Percentiles rank a stretch among this genome's conserved stretches.
Evolutionary conservation across 2,113 vertebrate genomes (phyloP).

Genomic region (Rhineura floridana): DNA sequence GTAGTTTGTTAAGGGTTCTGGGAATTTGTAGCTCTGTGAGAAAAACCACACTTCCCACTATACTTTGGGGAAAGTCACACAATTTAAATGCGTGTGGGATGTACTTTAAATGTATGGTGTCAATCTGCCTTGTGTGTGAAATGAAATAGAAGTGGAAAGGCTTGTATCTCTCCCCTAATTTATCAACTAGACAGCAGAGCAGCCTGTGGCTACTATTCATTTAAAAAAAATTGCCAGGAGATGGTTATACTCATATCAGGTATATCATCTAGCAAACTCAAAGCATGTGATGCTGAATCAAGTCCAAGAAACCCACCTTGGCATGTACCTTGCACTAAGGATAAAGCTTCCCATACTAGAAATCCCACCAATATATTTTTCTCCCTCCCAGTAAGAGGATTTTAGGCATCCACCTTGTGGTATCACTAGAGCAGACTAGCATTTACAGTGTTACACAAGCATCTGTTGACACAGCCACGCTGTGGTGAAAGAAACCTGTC

Average conservation of each 20-base stretch:
- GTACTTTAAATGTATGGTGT: too few relatives aligned
- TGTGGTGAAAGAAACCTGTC: conserved; percentile 12
- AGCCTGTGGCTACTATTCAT: too few relatives aligned
- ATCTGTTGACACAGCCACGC: conserved; percentile 15
- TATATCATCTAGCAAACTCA: too few relatives aligned
- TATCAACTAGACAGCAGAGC: too few relatives aligned
- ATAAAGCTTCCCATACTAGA: too few relatives aligned
- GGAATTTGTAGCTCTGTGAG: too few relatives aligned
- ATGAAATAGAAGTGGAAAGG: not conserved
- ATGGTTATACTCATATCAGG: not conserved
- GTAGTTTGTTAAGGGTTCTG: too few relatives aligned
- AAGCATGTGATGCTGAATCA: not conserved
- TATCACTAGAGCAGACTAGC: not conserved
- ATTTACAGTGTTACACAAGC: not conserved
- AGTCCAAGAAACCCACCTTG: not conserved
- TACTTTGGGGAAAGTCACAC: too few relatives aligned
- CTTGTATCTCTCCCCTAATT: not conserved
- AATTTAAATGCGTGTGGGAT: too few relatives aligned
- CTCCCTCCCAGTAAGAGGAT: not conserved
- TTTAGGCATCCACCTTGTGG: not conserved
- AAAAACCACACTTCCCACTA: too few relatives aligned
- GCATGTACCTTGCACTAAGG: not conserved
- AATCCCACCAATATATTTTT: not conserved
- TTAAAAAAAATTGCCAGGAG: not conserved
- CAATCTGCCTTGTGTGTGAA: too few relatives aligned